Evolutionary conservation across 2,888 invertebrate genomes (phyloP), one percentile per base, ranked within the genome.

Genomic region (Gymnocheta viridis): DNA sequence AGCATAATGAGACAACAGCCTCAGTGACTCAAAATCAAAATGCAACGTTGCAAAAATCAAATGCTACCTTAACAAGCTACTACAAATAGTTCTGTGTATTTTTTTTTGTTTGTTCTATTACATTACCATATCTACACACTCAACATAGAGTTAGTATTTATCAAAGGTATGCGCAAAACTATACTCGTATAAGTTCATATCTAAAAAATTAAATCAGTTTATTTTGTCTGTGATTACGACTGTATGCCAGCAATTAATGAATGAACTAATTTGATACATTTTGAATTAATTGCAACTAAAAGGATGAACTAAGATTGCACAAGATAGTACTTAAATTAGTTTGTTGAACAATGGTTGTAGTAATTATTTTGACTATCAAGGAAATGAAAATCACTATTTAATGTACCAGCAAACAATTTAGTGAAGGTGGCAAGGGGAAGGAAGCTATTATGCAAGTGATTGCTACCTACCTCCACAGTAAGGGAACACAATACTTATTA

Each of bases 21-120:
- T 74, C 56, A 56, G 29, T 73, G 35, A 62, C 67, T 79, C 29
- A 82, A 79, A 82, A 84, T 80, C 79, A 84, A 82, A 82, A 73
- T 82, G 80, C 82, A 86, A 81, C 73, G 82, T 85, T 77, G 79
- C 82, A 67, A 74, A 86, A 85, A 66, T 80, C 77, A 85, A 82
- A 73, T 82, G 82, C 70, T 62, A 24, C 54, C 67, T 80, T 41
- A 74, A 73, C 41, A 79, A 74, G 72, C 72, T 67, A n/a, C 44
- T 54, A 38, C 67, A 67, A 60, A 56, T 56, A 49, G 27, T 77
- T 60, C 19, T 14, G 4, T 27, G 27, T n/a, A 12, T 58, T 60
- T 10, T 32, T n/a, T n/a, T 17, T 10, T 60, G 17, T 47, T 9
- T 10, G 2, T 44, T 17, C 4, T 44, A 4, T 14, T 5, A 41